Evolutionary conservation across 2,888 invertebrate species (phyloP), one percentile per base, ranked within the genome.

Genomic region (Lomographa bimaculata): DNA sequence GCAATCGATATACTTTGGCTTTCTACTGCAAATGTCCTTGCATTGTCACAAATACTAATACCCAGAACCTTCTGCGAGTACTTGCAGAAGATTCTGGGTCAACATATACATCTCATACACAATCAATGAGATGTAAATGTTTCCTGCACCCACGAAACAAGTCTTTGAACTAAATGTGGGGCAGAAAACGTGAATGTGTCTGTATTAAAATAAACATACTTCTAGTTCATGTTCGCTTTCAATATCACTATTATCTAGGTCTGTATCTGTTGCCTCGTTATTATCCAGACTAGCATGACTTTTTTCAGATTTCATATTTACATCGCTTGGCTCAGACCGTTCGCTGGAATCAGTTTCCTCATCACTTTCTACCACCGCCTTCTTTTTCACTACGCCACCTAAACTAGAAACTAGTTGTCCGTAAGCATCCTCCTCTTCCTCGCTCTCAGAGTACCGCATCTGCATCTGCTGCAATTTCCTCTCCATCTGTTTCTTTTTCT

Each of bases 321-420:
- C 24, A 33, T 43, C 45, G 1, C 21, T 32, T 20, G 45, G 7
- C 7, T 41, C 18, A 16, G 44, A 41, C 16, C 24, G 26, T 4
- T 16, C 29, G 10, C 37, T 38, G 2, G 28, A 24, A n/a, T 54
- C 59, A 29, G 64, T 68, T 12, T 71, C 74, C 8, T 68, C 71
- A 4, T 79, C 81, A 61, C 78, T 81, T 4, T 71, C 69, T 5
- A 58, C 70, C 7, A 58, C 58, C 11, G 48, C 42, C 28, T 21
- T 18, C 11, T 56, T 63, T 6, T 58, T 71, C 18, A 53, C 58
- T 7, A 50, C 64, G n/a, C 53, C 54, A 28, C 63, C 64, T 45
- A 91, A 91, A 40, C 90, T 89, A 0, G 91, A 87, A 9, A 93
- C 62, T 24, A 93, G 64, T 53, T 89, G 83, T 19, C 79, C 82